Percentiles rank a stretch among this genome's conserved stretches.
Conservation (phyloP, 2,888 invertebrate species). For the Stegophylla sp. region DNA sequence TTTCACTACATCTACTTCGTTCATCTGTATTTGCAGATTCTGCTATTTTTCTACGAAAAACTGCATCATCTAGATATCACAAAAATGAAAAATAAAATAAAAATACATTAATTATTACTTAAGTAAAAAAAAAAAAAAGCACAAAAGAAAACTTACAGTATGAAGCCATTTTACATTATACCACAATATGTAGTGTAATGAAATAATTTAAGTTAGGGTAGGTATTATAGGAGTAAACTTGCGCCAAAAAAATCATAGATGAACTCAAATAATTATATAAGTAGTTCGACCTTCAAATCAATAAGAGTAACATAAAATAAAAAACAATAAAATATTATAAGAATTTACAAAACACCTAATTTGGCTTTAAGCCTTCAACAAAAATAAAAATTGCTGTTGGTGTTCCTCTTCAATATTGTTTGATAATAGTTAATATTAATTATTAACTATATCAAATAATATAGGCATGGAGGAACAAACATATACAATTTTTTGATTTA, state of each 20-base stretch:
- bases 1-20: conserved; percentile 32
- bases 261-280: background rate
- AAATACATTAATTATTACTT: background rate
- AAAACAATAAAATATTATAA: background rate
- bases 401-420: too few relatives aligned
- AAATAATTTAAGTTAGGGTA: background rate
- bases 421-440: background rate
- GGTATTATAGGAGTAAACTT: background rate
- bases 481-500: background rate
- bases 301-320: background rate
- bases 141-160: conserved; percentile 32
- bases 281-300: background rate
- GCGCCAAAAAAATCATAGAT: background rate
- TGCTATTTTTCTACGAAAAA: conserved; percentile 47
- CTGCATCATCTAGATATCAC: conserved; percentile 31
- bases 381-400: background rate
- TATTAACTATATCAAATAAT: background rate
- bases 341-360: background rate
- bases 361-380: too few relatives aligned
- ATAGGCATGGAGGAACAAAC: background rate
- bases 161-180: conserved; percentile 40
- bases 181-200: background rate
- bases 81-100: conserved; percentile 4
- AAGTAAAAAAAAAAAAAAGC: background rate
- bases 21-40: conserved; percentile 34